phyloP scores from a whole-genome alignment of 2,797 vertebrate genomes.

The Halcyon badia region DNA sequence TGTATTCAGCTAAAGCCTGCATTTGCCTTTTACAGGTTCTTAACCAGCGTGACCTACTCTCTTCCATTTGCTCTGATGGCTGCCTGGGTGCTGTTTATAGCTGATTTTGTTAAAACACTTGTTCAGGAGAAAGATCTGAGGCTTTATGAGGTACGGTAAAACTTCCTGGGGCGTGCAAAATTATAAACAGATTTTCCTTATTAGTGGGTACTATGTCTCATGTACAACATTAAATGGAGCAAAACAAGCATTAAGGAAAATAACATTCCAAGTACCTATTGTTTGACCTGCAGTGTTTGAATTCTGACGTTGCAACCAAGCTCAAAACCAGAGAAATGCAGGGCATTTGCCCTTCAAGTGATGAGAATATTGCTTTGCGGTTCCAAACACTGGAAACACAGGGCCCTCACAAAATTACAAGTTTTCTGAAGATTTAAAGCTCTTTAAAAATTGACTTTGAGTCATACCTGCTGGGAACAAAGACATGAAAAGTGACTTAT shows the following conservation, averaged over 20 bases:
- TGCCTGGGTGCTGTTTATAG: conserved; percentile 95
- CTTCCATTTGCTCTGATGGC: conserved; percentile 95
- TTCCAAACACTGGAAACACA: neutral
- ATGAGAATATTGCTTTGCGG: neutral
- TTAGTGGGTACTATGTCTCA: neutral
- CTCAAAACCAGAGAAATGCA: neutral
- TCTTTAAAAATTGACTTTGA: conserved; percentile 33
- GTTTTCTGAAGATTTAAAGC: conserved; percentile 27
- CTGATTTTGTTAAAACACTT: conserved; percentile 95
- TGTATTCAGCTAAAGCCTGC: neutral
- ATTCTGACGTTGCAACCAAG: neutral
- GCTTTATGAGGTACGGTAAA: conserved; percentile 90
- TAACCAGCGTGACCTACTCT: conserved; percentile 92
- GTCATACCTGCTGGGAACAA: neutral
- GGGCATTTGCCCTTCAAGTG: neutral
- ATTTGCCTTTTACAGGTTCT: conserved; percentile 86
- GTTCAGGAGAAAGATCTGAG: conserved; percentile 96
- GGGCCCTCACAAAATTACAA: neutral
- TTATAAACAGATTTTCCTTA: conserved; percentile 46
- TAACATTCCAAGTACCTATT: neutral
- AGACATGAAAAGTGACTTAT: conserved; percentile 44
- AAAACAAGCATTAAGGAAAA: conserved; percentile 35
- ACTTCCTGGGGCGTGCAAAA: conserved; percentile 31
- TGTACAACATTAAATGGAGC: neutral
- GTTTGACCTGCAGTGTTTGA: conserved; percentile 17